Percentiles rank a stretch among this genome's conserved stretches.
These are phyloP conservation scores for Yponomeuta sedellus DNA, from an alignment of 2,888 invertebrate genomes.

Conservation along the genomic window DNA sequence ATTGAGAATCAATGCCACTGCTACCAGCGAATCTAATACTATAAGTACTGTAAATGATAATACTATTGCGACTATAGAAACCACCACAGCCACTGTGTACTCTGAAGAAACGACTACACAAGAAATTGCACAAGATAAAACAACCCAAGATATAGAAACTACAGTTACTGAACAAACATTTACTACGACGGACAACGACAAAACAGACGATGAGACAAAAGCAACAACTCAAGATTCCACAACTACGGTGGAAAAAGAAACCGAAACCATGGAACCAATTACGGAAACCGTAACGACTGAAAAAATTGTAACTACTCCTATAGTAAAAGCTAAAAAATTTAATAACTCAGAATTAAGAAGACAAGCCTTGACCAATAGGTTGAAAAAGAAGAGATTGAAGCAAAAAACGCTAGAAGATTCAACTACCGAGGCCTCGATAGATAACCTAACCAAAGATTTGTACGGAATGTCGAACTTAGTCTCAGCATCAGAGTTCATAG, in stretches of 20 bases:
- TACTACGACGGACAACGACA: slow-evolving; percentile 28
- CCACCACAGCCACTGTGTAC: background rate
- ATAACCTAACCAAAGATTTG: slow-evolving; percentile 47
- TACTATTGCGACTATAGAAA: background rate
- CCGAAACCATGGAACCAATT: slow-evolving; percentile 23
- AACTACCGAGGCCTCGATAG: slow-evolving; percentile 54
- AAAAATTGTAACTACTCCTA: slow-evolving; percentile 31
- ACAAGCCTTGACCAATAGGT: slow-evolving; percentile 51
- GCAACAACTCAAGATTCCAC: slow-evolving; percentile 24
- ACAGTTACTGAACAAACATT: slow-evolving; percentile 20
- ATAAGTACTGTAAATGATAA: slow-evolving; percentile 7
- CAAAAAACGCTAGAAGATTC: slow-evolving; percentile 37
- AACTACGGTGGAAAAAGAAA: slow-evolving; percentile 18
- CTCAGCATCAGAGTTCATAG: slow-evolving; percentile 61
- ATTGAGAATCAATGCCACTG: background rate
- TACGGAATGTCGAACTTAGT: slow-evolving; percentile 54
- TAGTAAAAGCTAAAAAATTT: slow-evolving; percentile 31
- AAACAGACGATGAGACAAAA: slow-evolving; percentile 21
- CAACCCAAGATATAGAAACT: background rate
- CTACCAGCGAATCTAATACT: background rate
- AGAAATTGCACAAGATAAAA: background rate
- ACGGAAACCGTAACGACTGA: slow-evolving; percentile 32
- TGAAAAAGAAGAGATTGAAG: slow-evolving; percentile 55
- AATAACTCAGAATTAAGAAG: slow-evolving; percentile 45
- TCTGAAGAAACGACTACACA: slow-evolving; percentile 7